These are phyloP conservation scores for Tursiops truncatus DNA, from an alignment of 2,113 vertebrate species.

Conservation along the genomic window DNA sequence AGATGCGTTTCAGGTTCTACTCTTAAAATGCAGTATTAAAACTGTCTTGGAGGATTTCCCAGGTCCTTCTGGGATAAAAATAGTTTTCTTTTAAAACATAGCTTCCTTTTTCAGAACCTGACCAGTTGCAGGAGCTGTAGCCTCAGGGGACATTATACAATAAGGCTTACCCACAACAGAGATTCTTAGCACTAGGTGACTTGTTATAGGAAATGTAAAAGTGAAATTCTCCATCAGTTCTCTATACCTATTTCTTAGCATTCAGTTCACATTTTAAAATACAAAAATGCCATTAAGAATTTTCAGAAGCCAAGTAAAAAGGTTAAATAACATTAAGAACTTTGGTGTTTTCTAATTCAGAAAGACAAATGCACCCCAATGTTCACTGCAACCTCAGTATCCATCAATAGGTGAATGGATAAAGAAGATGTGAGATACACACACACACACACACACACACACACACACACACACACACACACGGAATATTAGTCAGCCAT, in stretches of 20 bases:
- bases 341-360: not conserved
- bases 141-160: not conserved
- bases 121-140: not conserved
- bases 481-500: not conserved
- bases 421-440: not conserved
- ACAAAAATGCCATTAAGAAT: not conserved
- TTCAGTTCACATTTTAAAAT: not conserved
- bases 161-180: not conserved
- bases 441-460: not conserved
- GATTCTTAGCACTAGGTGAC: not conserved
- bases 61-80: conserved; percentile 15
- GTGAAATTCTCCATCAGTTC: not conserved
- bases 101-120: not conserved
- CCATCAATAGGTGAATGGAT: not conserved
- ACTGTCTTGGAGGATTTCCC: not conserved
- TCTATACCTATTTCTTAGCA: not conserved
- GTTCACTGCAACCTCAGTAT: not conserved
- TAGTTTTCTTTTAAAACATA: not conserved
- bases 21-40: conserved; percentile 6
- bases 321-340: not conserved
- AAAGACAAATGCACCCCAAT: not conserved
- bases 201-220: not conserved
- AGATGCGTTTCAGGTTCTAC: not conserved
- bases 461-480: too few relatives aligned
- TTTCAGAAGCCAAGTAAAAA: not conserved